Base-by-base conservation (phyloP, 2,888 invertebrate species). In the Drosophila paramelanica region DNA sequence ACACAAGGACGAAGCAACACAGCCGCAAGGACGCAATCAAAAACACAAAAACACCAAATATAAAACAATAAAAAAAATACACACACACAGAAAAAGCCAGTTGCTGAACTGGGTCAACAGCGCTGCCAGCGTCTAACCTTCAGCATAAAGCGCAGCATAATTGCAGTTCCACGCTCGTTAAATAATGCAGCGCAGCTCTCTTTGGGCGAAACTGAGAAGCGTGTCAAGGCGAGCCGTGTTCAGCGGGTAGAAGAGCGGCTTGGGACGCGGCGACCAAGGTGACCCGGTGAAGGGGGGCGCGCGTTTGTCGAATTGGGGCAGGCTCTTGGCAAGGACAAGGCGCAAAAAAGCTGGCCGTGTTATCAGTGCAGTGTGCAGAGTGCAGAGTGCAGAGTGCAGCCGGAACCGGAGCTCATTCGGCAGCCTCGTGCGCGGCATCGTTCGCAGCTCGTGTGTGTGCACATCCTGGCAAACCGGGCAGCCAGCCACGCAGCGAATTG, bases 61-160 rank as follows among this genome's bases (percentile, higher is more conserved):
- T 38, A 25, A 11, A 14, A 47, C 57, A 57, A 31, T 33, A 36
- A 39, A 20, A 31, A 14, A 36, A 47, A 6, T 2, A 7, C 27
- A 23, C 38, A 25, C 17, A 17, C 17, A 33, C 23, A 23, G 5
- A 31, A 25, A 53, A 55, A 55, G 58, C 36, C 45, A 66, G 43
- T 43, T 55, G 47, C 17, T 17, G 65, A 87, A 82, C 68, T 83
- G 73, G 87, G 89, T 88, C 87, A 87, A 74, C 72, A 65, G 64
- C 67, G 67, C 68, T 61, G 73, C 13, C 64, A 61, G 62, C 46
- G 70, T 62, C 73, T 77, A 82, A 77, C 79, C 79, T 77, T 83
- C 81, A 75, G 62, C 82, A 82, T 81, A 71, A 77, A 79, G 56
- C 72, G 81, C 77, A 88, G 82, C 83, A 85, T 87, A 88, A 87